phyloP scores from a whole-genome alignment of 1,140 invertebrate species.

The Monomorium pharaonis region DNA sequence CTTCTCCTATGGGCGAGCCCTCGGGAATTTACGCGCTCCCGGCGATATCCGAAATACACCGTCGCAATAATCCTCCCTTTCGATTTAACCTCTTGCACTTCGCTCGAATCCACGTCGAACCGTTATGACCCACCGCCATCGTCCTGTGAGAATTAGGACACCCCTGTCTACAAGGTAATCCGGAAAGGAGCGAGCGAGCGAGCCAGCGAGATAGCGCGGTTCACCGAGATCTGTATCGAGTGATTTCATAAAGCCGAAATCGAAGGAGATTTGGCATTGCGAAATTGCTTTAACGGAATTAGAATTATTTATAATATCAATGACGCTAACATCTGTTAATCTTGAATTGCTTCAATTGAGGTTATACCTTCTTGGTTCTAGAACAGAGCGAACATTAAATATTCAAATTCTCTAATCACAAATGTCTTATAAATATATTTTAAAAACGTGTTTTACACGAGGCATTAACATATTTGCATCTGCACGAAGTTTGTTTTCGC shows the following conservation, averaged over 20 bases:
- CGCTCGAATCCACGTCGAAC: constrained; percentile 18
- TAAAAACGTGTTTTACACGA: neutral
- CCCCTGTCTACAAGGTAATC: constrained; percentile 34
- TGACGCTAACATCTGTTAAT: neutral
- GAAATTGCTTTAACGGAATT: neutral
- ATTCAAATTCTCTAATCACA: neutral
- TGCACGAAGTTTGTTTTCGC: neutral
- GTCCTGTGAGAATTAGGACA: constrained; percentile 45
- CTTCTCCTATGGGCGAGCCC: constrained; percentile 32
- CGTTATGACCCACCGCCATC: constrained; percentile 48
- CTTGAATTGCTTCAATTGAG: neutral
- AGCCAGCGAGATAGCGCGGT: neutral
- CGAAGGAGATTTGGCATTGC: neutral
- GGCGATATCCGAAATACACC: constrained; percentile 70
- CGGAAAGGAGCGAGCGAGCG: constrained; percentile 27
- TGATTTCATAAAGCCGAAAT: neutral
- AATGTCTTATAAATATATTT: neutral
- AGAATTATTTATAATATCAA: neutral
- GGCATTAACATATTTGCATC: neutral
- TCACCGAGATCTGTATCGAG: constrained; percentile 18
- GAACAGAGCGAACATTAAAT: neutral
- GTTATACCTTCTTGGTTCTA: neutral
- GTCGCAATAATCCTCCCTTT: constrained; percentile 69
- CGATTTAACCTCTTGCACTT: constrained; percentile 64
- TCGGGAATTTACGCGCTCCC: constrained; percentile 64